Conservation (phyloP, 92 coral and sea anemone species). For the Parazoanthus atlanticus region DNA sequence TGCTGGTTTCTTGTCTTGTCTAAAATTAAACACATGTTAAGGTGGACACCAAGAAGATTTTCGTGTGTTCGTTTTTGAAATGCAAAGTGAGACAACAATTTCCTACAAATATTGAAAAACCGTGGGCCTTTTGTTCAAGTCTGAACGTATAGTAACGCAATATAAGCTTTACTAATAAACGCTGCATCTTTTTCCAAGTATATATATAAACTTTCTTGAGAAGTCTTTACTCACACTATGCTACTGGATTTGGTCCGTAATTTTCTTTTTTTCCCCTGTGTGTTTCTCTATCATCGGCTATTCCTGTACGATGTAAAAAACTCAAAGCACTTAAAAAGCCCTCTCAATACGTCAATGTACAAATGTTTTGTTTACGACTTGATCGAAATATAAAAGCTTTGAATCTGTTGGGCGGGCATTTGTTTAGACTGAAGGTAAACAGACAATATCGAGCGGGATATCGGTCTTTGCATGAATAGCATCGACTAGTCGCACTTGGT, state of each 20-base stretch:
- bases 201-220: neutral
- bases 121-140: too few species aligned
- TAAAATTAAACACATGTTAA: too few species aligned
- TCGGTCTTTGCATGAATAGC: constrained; percentile 32
- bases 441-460: constrained; percentile 30
- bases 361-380: constrained; percentile 15
- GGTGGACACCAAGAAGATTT: too few species aligned
- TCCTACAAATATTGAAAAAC: too few species aligned
- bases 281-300: neutral
- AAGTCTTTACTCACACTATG: too few species aligned
- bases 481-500: constrained; percentile 25
- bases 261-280: neutral
- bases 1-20: too few species aligned
- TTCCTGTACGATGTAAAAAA: neutral
- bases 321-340: neutral
- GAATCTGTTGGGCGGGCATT: constrained; percentile 16
- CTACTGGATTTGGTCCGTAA: too few species aligned
- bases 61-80: neutral
- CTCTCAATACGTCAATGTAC: neutral
- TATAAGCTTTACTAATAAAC: neutral
- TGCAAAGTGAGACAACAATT: neutral
- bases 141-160: neutral
- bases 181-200: neutral
- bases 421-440: constrained; percentile 35
- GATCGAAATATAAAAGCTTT: constrained; percentile 16